Base-by-base conservation (phyloP, 2,797 vertebrate species). In the Margarornis squamiger region DNA sequence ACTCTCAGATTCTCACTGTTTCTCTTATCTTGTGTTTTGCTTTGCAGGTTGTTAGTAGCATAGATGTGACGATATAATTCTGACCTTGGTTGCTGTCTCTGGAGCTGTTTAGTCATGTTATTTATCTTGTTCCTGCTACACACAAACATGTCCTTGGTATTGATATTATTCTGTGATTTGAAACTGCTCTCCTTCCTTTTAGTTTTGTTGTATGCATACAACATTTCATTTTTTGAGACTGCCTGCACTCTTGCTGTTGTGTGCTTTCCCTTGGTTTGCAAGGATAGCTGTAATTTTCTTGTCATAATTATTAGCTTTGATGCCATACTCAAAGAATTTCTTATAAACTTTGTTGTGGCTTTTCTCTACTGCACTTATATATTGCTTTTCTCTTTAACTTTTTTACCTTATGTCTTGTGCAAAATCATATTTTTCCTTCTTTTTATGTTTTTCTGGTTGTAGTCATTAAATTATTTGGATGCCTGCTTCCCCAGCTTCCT, bases 81-180 rank as follows among this genome's bases (percentile, higher is more conserved):
- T 59, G 32, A 23, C 74, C 54, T 80, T 49, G 23, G 12, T 61
- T 83, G 48, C 49, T 77, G 49, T 63, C 58, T 91, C 65, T 87
- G 71, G 19, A 91, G 57, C 57, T 29, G 27, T 78, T 81, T 93
- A 68, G 34, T 75, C 72, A 5, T 61, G 27, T 90, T 91, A 88
- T 23, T 55, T 90, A 3, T 70, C 91, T 91, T 91, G 45, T 85
- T 36, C 32, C 23, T 0, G 5, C 57, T 65, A 34, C 30, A 61
- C 29, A 36, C 54, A 80, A 80, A 68, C 46, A 12, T 10, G 61
- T 74, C 82, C 88, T 94, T 95, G 70, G 7, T 51, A 30, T 73
- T 94, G n/a, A 67, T 86, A 26, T 41, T 51, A 68, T 34, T 19
- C 70, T 72, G 39, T 83, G 70, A 88, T 90, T 92, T 94, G 90